Evolutionary conservation across 2,113 vertebrate species (phyloP).

Genomic region (Stegostoma tigrinum): DNA sequence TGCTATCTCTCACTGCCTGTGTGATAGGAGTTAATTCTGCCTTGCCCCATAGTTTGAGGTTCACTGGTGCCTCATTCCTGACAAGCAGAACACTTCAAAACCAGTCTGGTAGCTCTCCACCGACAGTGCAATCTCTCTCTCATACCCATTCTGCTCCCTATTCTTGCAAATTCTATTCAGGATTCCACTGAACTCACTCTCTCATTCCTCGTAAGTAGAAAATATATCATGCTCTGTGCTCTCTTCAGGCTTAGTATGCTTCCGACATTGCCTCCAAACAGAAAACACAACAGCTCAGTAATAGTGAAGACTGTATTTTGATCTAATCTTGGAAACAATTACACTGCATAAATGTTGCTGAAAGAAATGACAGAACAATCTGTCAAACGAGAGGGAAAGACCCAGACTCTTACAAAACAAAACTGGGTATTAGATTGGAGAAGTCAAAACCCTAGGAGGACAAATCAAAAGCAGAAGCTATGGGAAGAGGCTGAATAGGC

Average conservation of each 20-base stretch:
- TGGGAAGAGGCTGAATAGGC: too few relatives aligned
- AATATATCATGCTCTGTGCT: not conserved
- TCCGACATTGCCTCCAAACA: not conserved
- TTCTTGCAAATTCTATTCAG: not conserved
- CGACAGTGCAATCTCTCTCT: not conserved
- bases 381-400: not conserved
- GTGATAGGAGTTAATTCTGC: not conserved
- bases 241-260: not conserved
- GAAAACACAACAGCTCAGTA: not conserved
- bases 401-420: not conserved
- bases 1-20: not conserved
- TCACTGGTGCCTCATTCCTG: not conserved
- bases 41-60: not conserved
- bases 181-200: not conserved
- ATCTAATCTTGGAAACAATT: not conserved
- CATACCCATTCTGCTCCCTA: not conserved
- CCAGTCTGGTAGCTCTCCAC: not conserved
- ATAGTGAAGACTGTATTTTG: not conserved
- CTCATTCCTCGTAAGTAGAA: not conserved
- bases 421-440: not conserved
- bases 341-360: too few relatives aligned
- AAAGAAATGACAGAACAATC: too few relatives aligned
- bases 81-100: not conserved
- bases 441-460: not conserved
- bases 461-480: not conserved